These are phyloP conservation scores for Spodoptera littoralis DNA, from an alignment of 2,888 invertebrate genomes.

Conservation along the genomic window DNA sequence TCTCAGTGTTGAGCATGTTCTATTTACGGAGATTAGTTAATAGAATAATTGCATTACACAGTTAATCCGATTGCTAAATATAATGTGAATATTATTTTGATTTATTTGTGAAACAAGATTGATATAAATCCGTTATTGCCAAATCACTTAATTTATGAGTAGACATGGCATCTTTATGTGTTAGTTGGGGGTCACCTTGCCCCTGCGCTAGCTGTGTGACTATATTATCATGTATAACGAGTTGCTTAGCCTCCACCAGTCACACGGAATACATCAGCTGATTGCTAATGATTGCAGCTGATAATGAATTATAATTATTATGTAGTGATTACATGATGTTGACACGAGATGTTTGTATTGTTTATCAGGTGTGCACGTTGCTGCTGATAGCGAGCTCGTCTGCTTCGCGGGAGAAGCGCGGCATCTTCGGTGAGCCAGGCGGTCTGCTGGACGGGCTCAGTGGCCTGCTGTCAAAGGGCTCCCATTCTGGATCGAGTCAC, in stretches of 20 bases:
- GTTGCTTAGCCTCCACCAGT: no score
- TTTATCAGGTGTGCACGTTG: slow-evolving; percentile 64
- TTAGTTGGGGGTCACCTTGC: slow-evolving; percentile 2
- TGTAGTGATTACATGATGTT: no score
- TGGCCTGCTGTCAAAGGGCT: slow-evolving; percentile 20
- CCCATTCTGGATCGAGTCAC: background rate
- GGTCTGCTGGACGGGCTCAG: slow-evolving; percentile 57
- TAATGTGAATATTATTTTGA: slow-evolving; percentile 35
- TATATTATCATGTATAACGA: no score
- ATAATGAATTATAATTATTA: no score
- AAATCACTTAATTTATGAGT: slow-evolving; percentile 43
- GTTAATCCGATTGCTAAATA: slow-evolving; percentile 7
- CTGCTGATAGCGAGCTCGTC: slow-evolving; percentile 63
- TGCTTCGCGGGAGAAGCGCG: slow-evolving; percentile 70
- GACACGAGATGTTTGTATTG: background rate
- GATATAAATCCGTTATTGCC: slow-evolving; percentile 35
- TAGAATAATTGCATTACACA: slow-evolving; percentile 13
- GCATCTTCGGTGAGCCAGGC: slow-evolving; percentile 69
- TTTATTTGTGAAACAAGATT: slow-evolving; percentile 34
- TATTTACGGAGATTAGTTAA: slow-evolving; percentile 8
- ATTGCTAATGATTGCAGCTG: no score
- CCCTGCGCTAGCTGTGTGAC: background rate
- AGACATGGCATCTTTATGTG: slow-evolving; percentile 11
- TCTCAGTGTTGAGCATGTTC: background rate
- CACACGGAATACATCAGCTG: background rate